Base-by-base conservation (phyloP, 2,888 invertebrate species). In the Lasioglossum marginatum region DNA sequence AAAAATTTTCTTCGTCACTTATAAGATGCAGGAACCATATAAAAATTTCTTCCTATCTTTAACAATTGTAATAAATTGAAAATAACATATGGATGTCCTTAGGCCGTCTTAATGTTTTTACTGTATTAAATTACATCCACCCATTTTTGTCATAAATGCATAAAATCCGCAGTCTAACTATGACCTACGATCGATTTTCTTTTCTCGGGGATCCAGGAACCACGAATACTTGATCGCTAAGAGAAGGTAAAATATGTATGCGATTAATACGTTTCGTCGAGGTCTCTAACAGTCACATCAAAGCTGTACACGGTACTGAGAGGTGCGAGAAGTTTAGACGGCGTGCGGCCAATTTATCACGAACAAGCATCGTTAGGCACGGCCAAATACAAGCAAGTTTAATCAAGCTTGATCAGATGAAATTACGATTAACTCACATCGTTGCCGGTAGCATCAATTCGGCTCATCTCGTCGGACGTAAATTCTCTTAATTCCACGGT, bases 401-500 rank as follows among this genome's bases (percentile, higher is more conserved):
- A 84, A 84, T 75, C 85, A 85, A 77, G 80, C 80, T 45, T 52
- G 79, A 85, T 84, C 79, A 74, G 79, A 84, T 63, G 85, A 84
- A 83, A 85, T 84, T 74, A 74, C 85, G 77, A 84, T 85, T 80
- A 80, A 84, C 77, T 63, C 80, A 57, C 85, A 57, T 71, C 74
- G 74, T 74, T 77, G 74, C 77, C 68, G 14, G 63, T 6, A 73
- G 70, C 80, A 77, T 80, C 63, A 74, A 74, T 84, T 85, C 85
- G 74, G 37, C 27, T 83, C 60, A 68, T 74, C 68, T 74, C 66
- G 72, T 79, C 82, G 71, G 82, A 90, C 83, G 86, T 85, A 90
- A 90, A 90, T 90, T 89, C 86, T 16, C 75, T 70, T 86, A 85
- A 91, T 89, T 83, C 87, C 79, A 86, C 45, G 74, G 75, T 86